A percentile compares a stretch with the other conserved stretches of the same genome.
Evolutionary conservation across 2,888 invertebrate species (phyloP).

Genomic region (Anoplius nigerrimus): DNA sequence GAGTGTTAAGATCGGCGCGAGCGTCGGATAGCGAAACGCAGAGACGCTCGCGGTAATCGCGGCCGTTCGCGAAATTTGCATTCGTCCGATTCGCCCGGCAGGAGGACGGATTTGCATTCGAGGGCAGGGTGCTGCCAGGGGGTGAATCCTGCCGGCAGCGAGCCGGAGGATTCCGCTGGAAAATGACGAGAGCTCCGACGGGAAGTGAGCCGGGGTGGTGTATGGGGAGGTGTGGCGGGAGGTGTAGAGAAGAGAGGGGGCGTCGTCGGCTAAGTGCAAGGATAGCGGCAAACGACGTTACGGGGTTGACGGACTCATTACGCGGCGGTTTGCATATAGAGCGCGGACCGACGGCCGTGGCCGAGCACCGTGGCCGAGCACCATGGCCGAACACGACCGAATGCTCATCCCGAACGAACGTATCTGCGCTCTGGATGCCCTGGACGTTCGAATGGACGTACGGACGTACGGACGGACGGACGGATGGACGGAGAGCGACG

Average conservation of each 20-base stretch:
- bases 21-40: too few species aligned
- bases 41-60: neutral
- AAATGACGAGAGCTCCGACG: constrained; percentile 59
- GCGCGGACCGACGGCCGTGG: constrained; percentile 52
- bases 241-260: too few species aligned
- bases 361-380: constrained; percentile 34
- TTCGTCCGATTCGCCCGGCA: neutral
- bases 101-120: constrained; percentile 62
- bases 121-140: constrained; percentile 31
- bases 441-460: constrained; percentile 24
- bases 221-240: too few species aligned
- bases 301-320: constrained; percentile 75
- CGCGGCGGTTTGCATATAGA: constrained; percentile 73
- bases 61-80: neutral
- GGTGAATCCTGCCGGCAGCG: constrained; percentile 44
- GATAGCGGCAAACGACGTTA: constrained; percentile 72
- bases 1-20: too few species aligned
- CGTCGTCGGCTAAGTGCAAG: constrained; percentile 69
- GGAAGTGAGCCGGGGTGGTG: too few species aligned
- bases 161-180: constrained; percentile 63
- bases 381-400: constrained; percentile 48
- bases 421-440: constrained; percentile 29
- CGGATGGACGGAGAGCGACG: constrained; percentile 46
- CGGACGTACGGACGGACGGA: constrained; percentile 27
- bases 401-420: constrained; percentile 50